Evolutionary conservation across 2,888 invertebrate species (phyloP), one percentile per base, ranked within the genome.

Genomic region (Minunthozetes semirufus): DNA sequence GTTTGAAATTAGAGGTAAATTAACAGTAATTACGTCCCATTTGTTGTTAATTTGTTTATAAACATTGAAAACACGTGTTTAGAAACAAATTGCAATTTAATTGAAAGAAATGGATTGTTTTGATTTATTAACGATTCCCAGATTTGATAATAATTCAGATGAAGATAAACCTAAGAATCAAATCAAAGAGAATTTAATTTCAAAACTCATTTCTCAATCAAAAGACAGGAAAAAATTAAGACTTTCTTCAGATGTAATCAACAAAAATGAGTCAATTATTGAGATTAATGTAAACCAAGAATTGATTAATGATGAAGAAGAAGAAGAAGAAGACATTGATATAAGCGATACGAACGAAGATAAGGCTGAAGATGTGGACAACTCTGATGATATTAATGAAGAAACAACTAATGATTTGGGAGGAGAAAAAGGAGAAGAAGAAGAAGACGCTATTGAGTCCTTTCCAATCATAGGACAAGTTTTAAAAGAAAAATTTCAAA

Each of bases 401-500:
- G 66, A 42, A 11, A 42, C 42, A 11, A 42, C 8, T 42, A 13
- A 42, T 9, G 42, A 42, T 42, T 42, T 42, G 42, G 42, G 11
- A 42, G 33, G n/a, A n/a, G n/a, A n/a, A n/a, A n/a, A n/a, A n/a
- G n/a, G 25, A 13, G n/a, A 53, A 29, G 25, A 66, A 29, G 11
- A 25, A 72, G 78, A 82, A 63, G 82, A 84, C 79, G 80, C 81
- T 78, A 81, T 81, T 48, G 81, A 83, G 74, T 86, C 85, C 27
- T 90, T 89, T 80, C 88, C 89, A 80, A 85, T 91, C 25, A 84
- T 92, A 72, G 91, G 91, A 8, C 85, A 84, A 74, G 87, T 87
- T 80, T 87, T 86, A 76, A 86, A 87, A 81, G 79, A 79, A 71
- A 80, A 80, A 73, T 77, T 79, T 25, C 78, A 81, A 76, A 81